Conservation (phyloP, 2,888 invertebrate species). For the Cheiracanthium punctorium region DNA sequence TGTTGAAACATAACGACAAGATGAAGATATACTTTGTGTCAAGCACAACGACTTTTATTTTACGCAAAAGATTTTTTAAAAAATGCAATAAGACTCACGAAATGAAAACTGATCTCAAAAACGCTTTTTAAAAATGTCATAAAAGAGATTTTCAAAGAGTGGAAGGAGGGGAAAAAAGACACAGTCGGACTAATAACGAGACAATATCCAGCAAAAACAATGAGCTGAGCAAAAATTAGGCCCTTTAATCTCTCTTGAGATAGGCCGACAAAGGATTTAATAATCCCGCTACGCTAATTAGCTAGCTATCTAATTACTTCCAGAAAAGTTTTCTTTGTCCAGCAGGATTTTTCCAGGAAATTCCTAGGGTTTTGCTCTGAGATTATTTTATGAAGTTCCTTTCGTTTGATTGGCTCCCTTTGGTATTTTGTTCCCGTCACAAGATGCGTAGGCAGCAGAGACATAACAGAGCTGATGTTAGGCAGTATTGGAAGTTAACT, state of each 20-base stretch:
- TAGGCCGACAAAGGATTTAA: constrained; percentile 67
- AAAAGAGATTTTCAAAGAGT: not conserved
- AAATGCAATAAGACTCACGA: too few species aligned
- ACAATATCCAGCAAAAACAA: constrained; percentile 46
- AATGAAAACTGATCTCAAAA: not conserved
- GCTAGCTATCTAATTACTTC: constrained; percentile 64
- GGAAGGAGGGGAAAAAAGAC: not conserved
- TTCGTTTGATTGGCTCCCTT: constrained; percentile 35
- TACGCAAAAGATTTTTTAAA: not conserved
- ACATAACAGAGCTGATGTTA: not conserved
- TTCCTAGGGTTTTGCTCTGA: constrained; percentile 20
- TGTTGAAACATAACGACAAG: not conserved
- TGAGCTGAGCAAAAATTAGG: constrained; percentile 58
- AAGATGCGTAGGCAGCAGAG: not conserved
- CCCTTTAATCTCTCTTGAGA: constrained; percentile 60
- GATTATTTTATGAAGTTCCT: constrained; percentile 22
- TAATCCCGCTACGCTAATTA: constrained; percentile 63
- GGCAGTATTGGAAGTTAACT: not conserved
- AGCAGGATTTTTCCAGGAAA: constrained; percentile 38
- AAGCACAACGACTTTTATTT: not conserved
- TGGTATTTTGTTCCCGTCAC: not conserved
- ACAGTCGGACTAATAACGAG: constrained; percentile 32
- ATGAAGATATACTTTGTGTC: not conserved
- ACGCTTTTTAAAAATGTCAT: not conserved
- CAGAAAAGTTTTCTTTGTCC: constrained; percentile 63